A percentile compares a stretch with the other conserved stretches of the same genome.
phyloP scores from a whole-genome alignment of 2,888 invertebrate genomes.

The Drosophila flavopinicola region DNA sequence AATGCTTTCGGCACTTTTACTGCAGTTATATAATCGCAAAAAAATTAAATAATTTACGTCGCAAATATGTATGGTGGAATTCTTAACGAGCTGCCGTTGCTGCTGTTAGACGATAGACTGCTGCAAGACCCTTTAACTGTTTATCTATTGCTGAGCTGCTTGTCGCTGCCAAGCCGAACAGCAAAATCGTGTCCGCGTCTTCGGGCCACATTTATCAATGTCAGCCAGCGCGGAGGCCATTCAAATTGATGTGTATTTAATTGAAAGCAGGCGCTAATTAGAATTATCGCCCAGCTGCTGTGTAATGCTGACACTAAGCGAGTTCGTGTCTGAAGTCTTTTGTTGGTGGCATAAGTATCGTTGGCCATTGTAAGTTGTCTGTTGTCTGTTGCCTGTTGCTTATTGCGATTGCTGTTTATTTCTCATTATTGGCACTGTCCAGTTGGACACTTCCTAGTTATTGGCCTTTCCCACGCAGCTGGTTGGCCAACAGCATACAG shows the following conservation, averaged over 20 bases:
- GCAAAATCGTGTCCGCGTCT: slow-evolving; percentile 66
- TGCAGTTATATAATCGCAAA: slow-evolving; percentile 68
- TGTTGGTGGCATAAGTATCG: slow-evolving; percentile 12
- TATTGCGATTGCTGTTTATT: slow-evolving; percentile 10
- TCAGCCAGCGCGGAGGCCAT: slow-evolving; percentile 62
- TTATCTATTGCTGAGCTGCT: slow-evolving; percentile 31
- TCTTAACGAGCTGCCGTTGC: slow-evolving; percentile 49
- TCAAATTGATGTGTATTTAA: slow-evolving; percentile 74
- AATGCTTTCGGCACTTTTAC: slow-evolving; percentile 79
- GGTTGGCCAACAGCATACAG: slow-evolving; percentile 40
- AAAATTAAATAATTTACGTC: slow-evolving; percentile 76
- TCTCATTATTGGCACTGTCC: slow-evolving; percentile 19
- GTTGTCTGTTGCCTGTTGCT: too few relatives aligned
- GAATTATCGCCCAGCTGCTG: slow-evolving; percentile 68
- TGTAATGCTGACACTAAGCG: slow-evolving; percentile 60
- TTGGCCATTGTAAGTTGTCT: slow-evolving; percentile 16
- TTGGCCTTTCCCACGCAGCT: slow-evolving; percentile 77
- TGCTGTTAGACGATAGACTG: too few relatives aligned
- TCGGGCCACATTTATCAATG: slow-evolving; percentile 71
- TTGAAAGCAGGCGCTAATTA: slow-evolving; percentile 74
- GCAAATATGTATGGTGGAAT: slow-evolving; percentile 41
- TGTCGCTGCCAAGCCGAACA: slow-evolving; percentile 51
- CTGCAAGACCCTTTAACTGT: slow-evolving; percentile 17
- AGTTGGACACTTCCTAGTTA: slow-evolving; percentile 65
- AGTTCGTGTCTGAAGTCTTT: slow-evolving; percentile 57